phyloP scores from a whole-genome alignment of 2,797 vertebrate species.

The Tadarida brasiliensis region DNA sequence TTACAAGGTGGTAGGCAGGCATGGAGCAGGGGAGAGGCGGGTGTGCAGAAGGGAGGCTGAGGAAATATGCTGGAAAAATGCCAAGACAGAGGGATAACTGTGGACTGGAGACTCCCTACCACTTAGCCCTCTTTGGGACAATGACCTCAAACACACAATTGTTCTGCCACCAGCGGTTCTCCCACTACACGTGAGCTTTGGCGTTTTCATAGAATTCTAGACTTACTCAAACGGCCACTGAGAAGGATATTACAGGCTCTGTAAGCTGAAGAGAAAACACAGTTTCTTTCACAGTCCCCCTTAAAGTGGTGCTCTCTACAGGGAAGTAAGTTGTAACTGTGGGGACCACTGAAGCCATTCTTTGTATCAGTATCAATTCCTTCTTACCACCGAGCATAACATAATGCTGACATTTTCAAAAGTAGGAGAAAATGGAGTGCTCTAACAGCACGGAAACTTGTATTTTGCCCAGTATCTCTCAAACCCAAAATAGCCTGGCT shows the following conservation, averaged over 20 bases:
- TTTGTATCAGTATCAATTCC: background rate
- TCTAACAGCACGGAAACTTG: background rate
- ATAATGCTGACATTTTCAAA: background rate
- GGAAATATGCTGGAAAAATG: background rate
- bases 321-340: background rate
- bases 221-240: background rate
- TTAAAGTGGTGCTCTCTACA: background rate
- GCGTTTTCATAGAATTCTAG: background rate
- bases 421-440: background rate
- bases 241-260: background rate
- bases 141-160: background rate
- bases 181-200: background rate
- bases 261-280: background rate
- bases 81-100: background rate
- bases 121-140: background rate
- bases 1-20: background rate
- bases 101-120: background rate
- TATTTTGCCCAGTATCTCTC: background rate
- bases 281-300: background rate
- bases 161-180: background rate
- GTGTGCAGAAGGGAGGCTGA: background rate
- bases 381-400: background rate
- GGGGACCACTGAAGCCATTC: background rate
- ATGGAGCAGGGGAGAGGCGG: fast-evolving
- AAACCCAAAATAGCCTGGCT: background rate